Evolutionary conservation across 2,113 vertebrate genomes (phyloP).

Genomic region (Epinephelus cyanopodus): DNA sequence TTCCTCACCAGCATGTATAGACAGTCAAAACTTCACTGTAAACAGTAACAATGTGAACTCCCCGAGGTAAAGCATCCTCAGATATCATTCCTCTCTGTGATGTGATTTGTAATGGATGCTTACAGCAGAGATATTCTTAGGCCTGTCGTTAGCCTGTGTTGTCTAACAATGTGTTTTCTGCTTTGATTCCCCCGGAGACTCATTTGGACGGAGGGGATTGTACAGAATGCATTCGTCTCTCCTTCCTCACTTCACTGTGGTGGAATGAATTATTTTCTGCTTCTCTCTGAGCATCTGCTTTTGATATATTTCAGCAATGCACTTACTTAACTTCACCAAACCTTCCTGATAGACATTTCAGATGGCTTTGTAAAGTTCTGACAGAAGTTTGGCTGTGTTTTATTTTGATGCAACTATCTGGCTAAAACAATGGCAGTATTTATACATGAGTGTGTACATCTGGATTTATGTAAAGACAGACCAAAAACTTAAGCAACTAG

Average conservation of each 20-base stretch:
- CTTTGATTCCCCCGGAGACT: conserved; percentile 45
- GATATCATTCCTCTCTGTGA: conserved; percentile 22
- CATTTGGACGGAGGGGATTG: conserved; percentile 32
- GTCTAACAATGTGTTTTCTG: conserved; percentile 20
- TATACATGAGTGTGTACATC: neutral
- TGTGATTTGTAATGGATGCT: conserved; percentile 39
- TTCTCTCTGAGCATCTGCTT: conserved; percentile 18
- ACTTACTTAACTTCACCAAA: neutral
- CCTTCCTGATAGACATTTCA: neutral
- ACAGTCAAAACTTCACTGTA: conserved; percentile 9
- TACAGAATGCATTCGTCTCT: conserved; percentile 7
- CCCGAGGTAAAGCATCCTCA: neutral
- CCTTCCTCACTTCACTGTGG: neutral
- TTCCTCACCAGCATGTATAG: neutral
- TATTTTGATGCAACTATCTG: neutral
- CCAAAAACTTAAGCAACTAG: no score
- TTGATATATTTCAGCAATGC: neutral
- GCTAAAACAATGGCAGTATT: neutral
- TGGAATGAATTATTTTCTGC: conserved; percentile 20
- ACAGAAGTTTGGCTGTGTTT: neutral
- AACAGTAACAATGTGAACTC: conserved; percentile 8
- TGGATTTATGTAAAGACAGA: no score
- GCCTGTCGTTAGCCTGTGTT: conserved; percentile 20
- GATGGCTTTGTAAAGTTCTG: neutral
- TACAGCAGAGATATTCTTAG: conserved; percentile 38